Percentiles rank a stretch among this genome's conserved stretches.
Conservation (phyloP, 2,888 invertebrate species). For the Parnassius smintheus region DNA sequence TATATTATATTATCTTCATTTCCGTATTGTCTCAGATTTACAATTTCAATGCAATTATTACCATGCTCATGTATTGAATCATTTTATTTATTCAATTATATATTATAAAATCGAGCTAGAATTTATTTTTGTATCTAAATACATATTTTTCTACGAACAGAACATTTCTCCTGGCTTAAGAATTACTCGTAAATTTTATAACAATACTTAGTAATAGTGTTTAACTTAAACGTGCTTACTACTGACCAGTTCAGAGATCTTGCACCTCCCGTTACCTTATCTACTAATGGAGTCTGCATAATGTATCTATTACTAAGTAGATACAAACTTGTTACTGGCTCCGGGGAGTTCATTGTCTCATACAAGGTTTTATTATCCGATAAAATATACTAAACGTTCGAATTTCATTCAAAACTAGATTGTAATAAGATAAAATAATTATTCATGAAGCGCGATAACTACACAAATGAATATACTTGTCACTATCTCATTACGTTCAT, state of each 20-base stretch:
- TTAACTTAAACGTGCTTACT: conserved; percentile 20
- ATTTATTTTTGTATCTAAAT: no score
- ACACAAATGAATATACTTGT: background rate
- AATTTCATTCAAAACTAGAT: background rate
- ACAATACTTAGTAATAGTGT: conserved; percentile 15
- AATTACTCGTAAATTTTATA: conserved; percentile 7
- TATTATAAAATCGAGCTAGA: no score
- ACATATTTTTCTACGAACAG: no score
- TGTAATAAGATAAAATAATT: conserved; percentile 1
- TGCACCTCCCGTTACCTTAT: conserved; percentile 29
- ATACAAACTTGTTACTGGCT: conserved; percentile 26
- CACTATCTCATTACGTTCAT: no score
- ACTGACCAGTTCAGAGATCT: conserved; percentile 27
- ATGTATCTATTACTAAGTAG: conserved; percentile 30
- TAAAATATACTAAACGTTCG: conserved; percentile 10
- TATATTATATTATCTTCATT: no score
- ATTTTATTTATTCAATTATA: no score
- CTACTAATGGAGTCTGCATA: conserved; percentile 29
- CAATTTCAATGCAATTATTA: no score
- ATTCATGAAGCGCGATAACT: background rate
- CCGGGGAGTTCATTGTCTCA: conserved; percentile 27
- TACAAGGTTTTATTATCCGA: conserved; percentile 22
- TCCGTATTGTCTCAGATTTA: no score
- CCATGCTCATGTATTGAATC: no score
- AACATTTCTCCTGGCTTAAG: no score